phyloP scores from a whole-genome alignment of 2,797 vertebrate genomes.

The Xerus rutilus region DNA sequence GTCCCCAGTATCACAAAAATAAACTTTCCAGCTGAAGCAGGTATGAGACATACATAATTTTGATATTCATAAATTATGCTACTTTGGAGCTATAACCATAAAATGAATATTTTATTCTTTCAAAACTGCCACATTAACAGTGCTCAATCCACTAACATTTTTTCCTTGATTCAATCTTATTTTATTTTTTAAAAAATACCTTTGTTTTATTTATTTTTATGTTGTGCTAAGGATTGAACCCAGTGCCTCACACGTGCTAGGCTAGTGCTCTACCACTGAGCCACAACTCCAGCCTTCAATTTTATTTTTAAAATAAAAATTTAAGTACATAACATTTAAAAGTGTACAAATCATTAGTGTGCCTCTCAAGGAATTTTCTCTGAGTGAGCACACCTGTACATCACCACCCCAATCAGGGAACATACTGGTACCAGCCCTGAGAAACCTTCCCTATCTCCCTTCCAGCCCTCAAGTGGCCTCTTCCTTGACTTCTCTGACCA shows the following conservation, averaged over 20 bases:
- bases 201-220: too few species aligned
- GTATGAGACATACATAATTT: not conserved
- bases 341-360: not conserved
- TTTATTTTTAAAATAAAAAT: constrained; percentile 33
- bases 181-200: not conserved
- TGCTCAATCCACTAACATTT: not conserved
- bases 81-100: not conserved
- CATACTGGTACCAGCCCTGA: not conserved
- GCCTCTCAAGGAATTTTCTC: not conserved
- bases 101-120: constrained; percentile 22
- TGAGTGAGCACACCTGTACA: not conserved
- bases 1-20: not conserved
- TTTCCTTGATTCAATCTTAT: constrained; percentile 19
- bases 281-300: not conserved
- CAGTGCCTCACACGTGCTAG: too few species aligned
- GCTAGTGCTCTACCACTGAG: too few species aligned
- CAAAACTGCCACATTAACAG: not conserved
- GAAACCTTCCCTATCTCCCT: not conserved
- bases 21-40: not conserved
- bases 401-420: not conserved
- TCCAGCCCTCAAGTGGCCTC: not conserved
- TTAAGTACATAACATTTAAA: not conserved
- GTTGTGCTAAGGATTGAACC: too few species aligned
- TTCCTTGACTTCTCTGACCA: not conserved
- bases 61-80: not conserved